Evolutionary conservation across 2,888 invertebrate species (phyloP).

Genomic region (Netelia inedita): DNA sequence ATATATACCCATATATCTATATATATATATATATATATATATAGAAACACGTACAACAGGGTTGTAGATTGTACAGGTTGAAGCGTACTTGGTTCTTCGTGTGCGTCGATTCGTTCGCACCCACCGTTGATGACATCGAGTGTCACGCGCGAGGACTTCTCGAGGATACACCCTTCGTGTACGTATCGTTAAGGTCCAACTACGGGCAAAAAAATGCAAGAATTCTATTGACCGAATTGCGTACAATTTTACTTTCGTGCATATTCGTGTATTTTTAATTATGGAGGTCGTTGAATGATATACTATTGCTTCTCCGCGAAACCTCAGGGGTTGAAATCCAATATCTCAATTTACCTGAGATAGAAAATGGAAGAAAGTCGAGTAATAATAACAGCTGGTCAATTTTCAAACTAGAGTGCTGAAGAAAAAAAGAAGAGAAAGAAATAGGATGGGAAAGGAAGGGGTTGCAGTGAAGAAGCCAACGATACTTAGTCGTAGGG

Average conservation of each 20-base stretch:
- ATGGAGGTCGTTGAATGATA: background rate
- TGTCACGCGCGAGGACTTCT: background rate
- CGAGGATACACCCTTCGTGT: background rate
- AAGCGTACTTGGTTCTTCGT: background rate
- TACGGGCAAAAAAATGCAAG: background rate
- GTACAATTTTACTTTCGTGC: background rate
- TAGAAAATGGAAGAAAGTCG: too few relatives aligned
- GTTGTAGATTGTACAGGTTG: background rate
- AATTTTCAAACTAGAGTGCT: too few relatives aligned
- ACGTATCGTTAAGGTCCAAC: background rate
- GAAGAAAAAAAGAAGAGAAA: too few relatives aligned
- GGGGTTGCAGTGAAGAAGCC: too few relatives aligned
- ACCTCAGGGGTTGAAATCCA: too few relatives aligned
- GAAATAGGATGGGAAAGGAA: too few relatives aligned
- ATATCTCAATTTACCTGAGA: too few relatives aligned
- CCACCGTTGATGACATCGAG: slow-evolving; percentile 1
- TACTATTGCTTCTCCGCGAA: too few relatives aligned
- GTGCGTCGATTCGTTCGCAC: background rate
- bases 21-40: too few relatives aligned
- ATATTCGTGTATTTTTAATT: background rate
- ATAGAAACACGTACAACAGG: background rate
- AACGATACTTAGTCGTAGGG: too few relatives aligned
- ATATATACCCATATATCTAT: background rate
- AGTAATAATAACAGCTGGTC: too few relatives aligned
- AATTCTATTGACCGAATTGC: slow-evolving; percentile 7